A percentile compares a stretch with the other conserved stretches of the same genome.
Conservation (phyloP, 2,888 invertebrate species). For the Hermaeophaga mercurialis region DNA sequence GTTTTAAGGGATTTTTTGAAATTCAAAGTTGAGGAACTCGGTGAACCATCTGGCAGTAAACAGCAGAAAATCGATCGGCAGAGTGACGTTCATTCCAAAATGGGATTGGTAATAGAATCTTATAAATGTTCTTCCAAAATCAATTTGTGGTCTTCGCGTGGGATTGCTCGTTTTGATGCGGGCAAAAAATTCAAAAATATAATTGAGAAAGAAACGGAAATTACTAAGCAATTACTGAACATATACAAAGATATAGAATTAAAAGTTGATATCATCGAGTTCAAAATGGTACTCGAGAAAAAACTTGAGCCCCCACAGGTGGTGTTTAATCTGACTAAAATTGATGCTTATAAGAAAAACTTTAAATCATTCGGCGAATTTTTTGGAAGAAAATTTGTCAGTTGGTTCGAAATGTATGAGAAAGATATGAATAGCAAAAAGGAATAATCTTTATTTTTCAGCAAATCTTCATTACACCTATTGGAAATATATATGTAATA, state of each 20-base stretch:
- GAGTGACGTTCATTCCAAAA: slow-evolving; percentile 52
- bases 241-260: slow-evolving; percentile 35
- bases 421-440: slow-evolving; percentile 43
- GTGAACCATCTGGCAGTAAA: slow-evolving; percentile 43
- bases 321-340: slow-evolving; percentile 46
- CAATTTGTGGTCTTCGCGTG: slow-evolving; percentile 49
- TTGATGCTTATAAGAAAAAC: slow-evolving; percentile 44
- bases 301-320: slow-evolving; percentile 43
- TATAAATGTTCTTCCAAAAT: slow-evolving; percentile 41
- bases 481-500: too few relatives aligned
- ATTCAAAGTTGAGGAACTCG: slow-evolving; percentile 39
- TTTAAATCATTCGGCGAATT: slow-evolving; percentile 49
- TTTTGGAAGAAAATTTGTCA: slow-evolving; percentile 46
- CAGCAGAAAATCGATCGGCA: slow-evolving; percentile 50
- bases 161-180: slow-evolving; percentile 47
- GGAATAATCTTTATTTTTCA: too few relatives aligned
- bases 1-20: slow-evolving; percentile 37
- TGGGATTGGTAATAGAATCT: slow-evolving; percentile 39
- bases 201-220: slow-evolving; percentile 52
- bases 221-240: slow-evolving; percentile 50
- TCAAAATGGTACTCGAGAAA: slow-evolving; percentile 48
- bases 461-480: too few relatives aligned
- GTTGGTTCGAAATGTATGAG: slow-evolving; percentile 45
- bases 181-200: slow-evolving; percentile 37
- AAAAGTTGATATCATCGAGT: slow-evolving; percentile 45